These are phyloP conservation scores for Sebastes wilsoni DNA, from an alignment of 2,797 vertebrate species.

Conservation along the genomic window DNA sequence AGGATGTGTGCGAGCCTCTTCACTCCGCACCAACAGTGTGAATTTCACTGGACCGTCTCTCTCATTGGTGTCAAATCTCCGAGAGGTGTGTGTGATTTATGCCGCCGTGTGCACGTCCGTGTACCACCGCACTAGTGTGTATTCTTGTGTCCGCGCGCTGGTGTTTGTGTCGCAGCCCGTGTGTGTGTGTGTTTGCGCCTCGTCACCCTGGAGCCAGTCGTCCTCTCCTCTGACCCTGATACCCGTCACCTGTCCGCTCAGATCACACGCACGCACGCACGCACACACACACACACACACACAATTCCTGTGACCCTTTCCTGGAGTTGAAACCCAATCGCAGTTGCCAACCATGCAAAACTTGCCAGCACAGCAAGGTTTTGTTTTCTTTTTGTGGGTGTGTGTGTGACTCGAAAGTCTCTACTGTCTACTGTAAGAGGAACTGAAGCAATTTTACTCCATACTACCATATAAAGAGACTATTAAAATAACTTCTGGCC, in stretches of 20 bases:
- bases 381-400: conserved; percentile 52
- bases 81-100: conserved; percentile 31
- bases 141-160: conserved; percentile 4
- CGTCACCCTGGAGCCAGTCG: conserved; percentile 71
- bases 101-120: not conserved
- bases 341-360: conserved; percentile 65
- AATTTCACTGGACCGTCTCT: conserved; percentile 42
- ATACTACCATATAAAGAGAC: not conserved
- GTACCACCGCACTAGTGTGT: conserved; percentile 6
- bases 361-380: conserved; percentile 65
- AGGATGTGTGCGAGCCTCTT: not conserved
- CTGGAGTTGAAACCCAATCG: conserved; percentile 69
- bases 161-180: conserved; percentile 25
- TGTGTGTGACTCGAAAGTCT: conserved; percentile 32
- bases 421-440: conserved; percentile 30
- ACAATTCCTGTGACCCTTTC: conserved; percentile 66
- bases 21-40: conserved; percentile 25
- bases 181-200: conserved; percentile 42
- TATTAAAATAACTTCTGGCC: conserved; percentile 32
- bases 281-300: conserved; percentile 33
- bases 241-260: conserved; percentile 81
- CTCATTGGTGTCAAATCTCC: conserved; percentile 47
- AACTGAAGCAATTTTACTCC: conserved; percentile 13
- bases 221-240: conserved; percentile 73
- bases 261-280: conserved; percentile 66